Evolutionary conservation across 1,140 invertebrate genomes (phyloP), one percentile per base, ranked within the genome.

Genomic region (Acyrthosiphon pisum): DNA sequence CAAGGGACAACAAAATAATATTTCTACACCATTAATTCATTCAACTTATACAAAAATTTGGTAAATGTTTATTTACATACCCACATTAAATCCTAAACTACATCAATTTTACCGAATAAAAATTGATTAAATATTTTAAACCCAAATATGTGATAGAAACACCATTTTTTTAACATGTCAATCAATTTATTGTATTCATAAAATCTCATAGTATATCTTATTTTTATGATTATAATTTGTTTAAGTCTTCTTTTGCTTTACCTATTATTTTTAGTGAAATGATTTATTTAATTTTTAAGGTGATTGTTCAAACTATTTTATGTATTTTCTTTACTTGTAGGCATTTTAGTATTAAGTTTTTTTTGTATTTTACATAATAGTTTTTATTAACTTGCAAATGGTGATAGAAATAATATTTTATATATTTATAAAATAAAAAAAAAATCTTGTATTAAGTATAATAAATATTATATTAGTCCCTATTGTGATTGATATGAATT

Each of bases 401-500:
- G 30, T 86, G 30, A 86, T 86, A 23, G 22, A 41, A 84, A 84
- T 23, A 84, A 76, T 76, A 41, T 84, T 41, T 84, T 9, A 37
- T 37, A 83, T 37, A 83, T 83, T 83, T 83, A 23, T 37, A 23
- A 84, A 84, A 84, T 23, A 84, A 84, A 84, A 44, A 84, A 44
- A 41, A 41, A 83, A 84, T 44, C 37, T 48, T 30, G 86, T 48
- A 22, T 18, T 87, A 44, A 87, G 18, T 26, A 18, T 23, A 20
- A 35, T 48, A 83, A 48, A 11, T 56, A 87, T 9, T 89, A 44
- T 68, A 44, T 60, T 90, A 68, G 56, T 90, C 53, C 89, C 53
- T 68, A 68, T 68, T 90, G 60, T 76, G 89, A 44, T 68, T 68
- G 88, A 90, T 90, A 90, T 76, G 30, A 90, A 90, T 60, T 18